Conservation (phyloP, 2,888 invertebrate genomes). For the Eupeodes luniger region DNA sequence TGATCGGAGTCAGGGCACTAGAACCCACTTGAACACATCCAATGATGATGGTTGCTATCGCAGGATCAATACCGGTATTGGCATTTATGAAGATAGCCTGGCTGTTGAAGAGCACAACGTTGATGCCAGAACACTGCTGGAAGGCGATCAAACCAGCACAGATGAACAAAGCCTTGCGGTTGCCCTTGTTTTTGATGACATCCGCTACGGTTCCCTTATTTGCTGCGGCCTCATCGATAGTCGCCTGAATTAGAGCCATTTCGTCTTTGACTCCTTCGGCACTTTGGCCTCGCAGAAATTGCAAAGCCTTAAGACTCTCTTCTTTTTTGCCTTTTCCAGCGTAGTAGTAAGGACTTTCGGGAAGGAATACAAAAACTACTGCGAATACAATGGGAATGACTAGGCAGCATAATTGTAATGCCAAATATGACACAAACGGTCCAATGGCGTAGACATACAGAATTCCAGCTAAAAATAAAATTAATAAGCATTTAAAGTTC, state of each 20-base stretch:
- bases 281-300: constrained; percentile 88
- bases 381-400: constrained; percentile 87
- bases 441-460: constrained; percentile 89
- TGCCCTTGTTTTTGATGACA: constrained; percentile 87
- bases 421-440: constrained; percentile 88
- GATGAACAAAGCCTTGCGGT: constrained; percentile 91
- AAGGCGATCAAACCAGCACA: constrained; percentile 90
- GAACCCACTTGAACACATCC: constrained; percentile 89
- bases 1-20: constrained; percentile 89
- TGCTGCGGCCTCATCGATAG: constrained; percentile 83
- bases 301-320: constrained; percentile 88
- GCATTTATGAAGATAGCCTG: constrained; percentile 89
- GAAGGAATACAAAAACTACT: constrained; percentile 88
- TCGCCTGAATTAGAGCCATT: constrained; percentile 86
- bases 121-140: constrained; percentile 94
- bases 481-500: constrained; percentile 47
- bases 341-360: constrained; percentile 92
- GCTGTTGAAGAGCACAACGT: constrained; percentile 92
- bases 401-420: constrained; percentile 88
- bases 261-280: constrained; percentile 87
- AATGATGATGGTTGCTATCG: constrained; percentile 90
- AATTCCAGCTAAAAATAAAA: constrained; percentile 87
- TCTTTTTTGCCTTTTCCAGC: constrained; percentile 85
- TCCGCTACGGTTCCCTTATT: constrained; percentile 85
- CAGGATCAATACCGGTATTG: constrained; percentile 86